phyloP scores from a whole-genome alignment of 2,113 vertebrate genomes.

The Pterocles burchelli region DNA sequence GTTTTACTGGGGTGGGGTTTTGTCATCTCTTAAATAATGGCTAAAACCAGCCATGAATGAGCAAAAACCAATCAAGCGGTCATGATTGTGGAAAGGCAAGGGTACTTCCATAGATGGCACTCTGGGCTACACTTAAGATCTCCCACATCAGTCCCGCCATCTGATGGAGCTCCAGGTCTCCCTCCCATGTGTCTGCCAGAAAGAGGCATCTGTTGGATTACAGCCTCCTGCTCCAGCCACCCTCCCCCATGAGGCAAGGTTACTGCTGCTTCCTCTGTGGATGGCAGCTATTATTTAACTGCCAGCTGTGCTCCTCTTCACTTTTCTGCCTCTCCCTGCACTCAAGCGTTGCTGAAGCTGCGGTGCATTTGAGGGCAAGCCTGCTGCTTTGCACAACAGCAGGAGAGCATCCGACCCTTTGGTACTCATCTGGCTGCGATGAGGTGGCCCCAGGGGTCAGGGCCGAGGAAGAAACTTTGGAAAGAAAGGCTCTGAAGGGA shows the following conservation, averaged over 20 bases:
- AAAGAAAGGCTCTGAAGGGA: not conserved
- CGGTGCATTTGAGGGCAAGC: rapidly evolving
- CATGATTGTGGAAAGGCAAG: rapidly evolving
- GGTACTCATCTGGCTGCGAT: not conserved
- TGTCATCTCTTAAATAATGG: not conserved
- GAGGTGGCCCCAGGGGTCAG: rapidly evolving
- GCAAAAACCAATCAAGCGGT: rapidly evolving
- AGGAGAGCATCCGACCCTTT: not conserved
- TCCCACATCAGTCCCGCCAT: not conserved
- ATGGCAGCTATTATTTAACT: not conserved
- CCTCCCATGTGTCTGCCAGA: rapidly evolving
- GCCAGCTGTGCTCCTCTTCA: not conserved
- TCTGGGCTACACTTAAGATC: rapidly evolving
- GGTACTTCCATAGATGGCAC: rapidly evolving
- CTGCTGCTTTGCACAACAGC: rapidly evolving
- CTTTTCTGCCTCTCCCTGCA: not conserved
- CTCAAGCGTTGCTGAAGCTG: rapidly evolving
- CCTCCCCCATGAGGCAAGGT: not conserved
- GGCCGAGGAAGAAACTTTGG: not conserved
- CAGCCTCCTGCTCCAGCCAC: not conserved
- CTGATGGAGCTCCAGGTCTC: not conserved
- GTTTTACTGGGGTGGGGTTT: not conserved
- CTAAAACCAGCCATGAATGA: not conserved
- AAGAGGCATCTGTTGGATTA: not conserved
- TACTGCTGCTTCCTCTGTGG: rapidly evolving